Evolutionary conservation across 1,140 invertebrate genomes (phyloP), one percentile per base, ranked within the genome.

Genomic region (Trichonephila inaurata): DNA sequence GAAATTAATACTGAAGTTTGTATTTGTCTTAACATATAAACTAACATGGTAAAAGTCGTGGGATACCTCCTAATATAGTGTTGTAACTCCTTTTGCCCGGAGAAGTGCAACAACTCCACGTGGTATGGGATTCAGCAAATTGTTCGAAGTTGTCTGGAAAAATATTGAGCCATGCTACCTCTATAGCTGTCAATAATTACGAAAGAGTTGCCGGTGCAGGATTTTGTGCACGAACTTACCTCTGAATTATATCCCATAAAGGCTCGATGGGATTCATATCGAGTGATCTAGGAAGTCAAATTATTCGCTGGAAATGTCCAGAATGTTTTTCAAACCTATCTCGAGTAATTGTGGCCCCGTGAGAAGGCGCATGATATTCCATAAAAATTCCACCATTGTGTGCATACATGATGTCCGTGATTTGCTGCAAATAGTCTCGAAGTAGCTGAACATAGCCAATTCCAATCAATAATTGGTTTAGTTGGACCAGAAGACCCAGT

Each of bases 91-190:
- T 21, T 24, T 10, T 69, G n/a, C 19, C 0, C 8, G n/a, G 66
- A 12, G 66, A 69, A 69, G n/a, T 69, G 19, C 10, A 7, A 2
- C n/a, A 69, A 69, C 6, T 69, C 16, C 10, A 19, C n/a, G n/a
- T 69, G 66, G 33, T 2, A 40, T 40, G 33, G n/a, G 33, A n/a
- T 4, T 64, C 62, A 64, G n/a, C 18, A 21, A 64, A 21, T 64
- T 10, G 62, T 64, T 64, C 18, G n/a, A 64, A 64, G 62, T 19
- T 10, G 5, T 14, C 19, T 10, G 12, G 4, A 69, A n/a, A 24
- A 69, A 69, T 24, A 69, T 28, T 69, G 66, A 69, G 66, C n/a
- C 66, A 28, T 69, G 66, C 66, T 69, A n/a, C 66, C 66, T 14
- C 2, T n/a, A 69, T 69, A 69, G 24, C 7, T 10, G 8, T 69